Conservation (phyloP, 2,113 vertebrate genomes). For the Phoenicopterus ruber region DNA sequence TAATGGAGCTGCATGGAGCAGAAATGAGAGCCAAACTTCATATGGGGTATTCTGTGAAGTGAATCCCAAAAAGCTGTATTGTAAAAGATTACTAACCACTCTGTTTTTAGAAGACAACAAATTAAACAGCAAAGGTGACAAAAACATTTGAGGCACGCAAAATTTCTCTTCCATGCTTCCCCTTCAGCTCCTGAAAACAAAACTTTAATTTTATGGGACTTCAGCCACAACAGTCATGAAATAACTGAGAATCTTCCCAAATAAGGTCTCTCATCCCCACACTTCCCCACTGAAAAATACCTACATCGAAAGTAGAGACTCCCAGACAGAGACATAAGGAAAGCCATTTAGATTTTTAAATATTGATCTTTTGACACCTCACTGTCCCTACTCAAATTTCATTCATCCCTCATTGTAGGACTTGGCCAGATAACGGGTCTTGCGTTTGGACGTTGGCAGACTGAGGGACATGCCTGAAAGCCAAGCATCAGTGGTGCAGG, state of each 20-base stretch:
- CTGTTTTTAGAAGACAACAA: not conserved
- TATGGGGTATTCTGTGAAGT: not conserved
- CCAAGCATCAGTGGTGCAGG: not conserved
- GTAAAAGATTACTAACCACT: not conserved
- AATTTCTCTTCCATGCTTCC: not conserved
- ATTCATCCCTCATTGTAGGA: not conserved
- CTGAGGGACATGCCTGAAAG: not conserved
- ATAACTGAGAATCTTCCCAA: not conserved
- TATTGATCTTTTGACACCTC: not conserved
- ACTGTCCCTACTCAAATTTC: not conserved
- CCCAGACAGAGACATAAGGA: not conserved
- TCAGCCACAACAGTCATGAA: not conserved
- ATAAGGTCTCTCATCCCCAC: not conserved
- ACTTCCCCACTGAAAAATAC: not conserved
- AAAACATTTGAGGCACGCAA: not conserved
- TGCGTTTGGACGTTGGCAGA: not conserved
- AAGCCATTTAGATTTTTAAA: not conserved
- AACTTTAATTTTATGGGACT: not conserved
- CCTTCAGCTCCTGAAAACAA: not conserved
- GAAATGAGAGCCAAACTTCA: not conserved
- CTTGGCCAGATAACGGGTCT: not conserved
- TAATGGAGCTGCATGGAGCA: not conserved
- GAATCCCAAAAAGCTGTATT: not conserved
- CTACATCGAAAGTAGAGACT: not conserved
- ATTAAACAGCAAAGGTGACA: not conserved